Evolutionary conservation across 2,113 vertebrate species (phyloP).

Genomic region (Carettochelys insculpta): DNA sequence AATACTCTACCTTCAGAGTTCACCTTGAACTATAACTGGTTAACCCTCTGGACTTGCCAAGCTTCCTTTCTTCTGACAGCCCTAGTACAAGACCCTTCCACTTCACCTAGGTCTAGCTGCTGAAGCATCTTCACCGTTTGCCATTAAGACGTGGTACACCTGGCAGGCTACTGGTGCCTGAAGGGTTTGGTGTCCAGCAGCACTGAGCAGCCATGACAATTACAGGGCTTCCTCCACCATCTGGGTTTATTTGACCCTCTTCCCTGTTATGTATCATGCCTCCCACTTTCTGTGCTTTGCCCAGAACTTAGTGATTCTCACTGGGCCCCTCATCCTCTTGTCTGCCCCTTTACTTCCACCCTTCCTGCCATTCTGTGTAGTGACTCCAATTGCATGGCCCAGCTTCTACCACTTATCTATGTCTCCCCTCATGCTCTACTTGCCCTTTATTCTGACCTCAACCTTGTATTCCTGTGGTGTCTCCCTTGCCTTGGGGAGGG

Average conservation of each 20-base stretch:
- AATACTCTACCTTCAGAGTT: not conserved
- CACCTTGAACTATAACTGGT: not conserved
- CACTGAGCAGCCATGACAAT: not conserved
- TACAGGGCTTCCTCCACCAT: not conserved
- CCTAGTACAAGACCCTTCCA: not conserved
- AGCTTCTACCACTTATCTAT: not conserved
- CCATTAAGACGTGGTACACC: not conserved
- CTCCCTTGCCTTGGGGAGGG: fast-evolving
- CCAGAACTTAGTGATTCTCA: not conserved
- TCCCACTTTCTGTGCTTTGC: not conserved
- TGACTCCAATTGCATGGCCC: not conserved
- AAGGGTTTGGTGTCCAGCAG: not conserved
- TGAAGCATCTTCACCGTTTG: not conserved
- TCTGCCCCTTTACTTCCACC: not conserved
- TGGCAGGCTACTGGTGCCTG: not conserved
- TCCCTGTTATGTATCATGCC: not conserved
- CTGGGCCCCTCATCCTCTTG: not conserved
- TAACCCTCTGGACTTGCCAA: not conserved
- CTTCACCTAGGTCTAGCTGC: not conserved
- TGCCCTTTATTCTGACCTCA: not conserved
- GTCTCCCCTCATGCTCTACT: fast-evolving
- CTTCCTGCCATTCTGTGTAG: not conserved
- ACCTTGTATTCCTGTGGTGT: not conserved
- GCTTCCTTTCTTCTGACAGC: not conserved
- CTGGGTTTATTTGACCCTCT: not conserved